A percentile compares a stretch with the other conserved stretches of the same genome.
phyloP scores from a whole-genome alignment of 2,113 vertebrate genomes.

The Phasianus colchicus region DNA sequence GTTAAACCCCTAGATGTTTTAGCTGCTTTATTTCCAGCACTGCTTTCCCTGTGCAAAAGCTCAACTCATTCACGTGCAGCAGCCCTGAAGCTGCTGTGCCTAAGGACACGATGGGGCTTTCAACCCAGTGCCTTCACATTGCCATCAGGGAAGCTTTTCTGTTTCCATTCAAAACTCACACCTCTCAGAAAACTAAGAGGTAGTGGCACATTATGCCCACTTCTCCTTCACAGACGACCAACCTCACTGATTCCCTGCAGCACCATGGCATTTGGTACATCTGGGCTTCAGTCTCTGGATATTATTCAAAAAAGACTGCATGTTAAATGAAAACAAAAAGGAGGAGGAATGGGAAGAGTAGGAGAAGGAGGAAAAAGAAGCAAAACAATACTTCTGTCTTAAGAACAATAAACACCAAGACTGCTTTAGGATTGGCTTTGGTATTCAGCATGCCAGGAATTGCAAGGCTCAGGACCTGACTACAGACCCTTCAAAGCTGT shows the following conservation, averaged over 20 bases:
- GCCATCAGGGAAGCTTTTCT: neutral
- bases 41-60: neutral
- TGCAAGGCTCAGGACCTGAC: neutral
- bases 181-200: neutral
- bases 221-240: neutral
- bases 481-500: neutral
- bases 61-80: neutral
- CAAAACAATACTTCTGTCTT: neutral
- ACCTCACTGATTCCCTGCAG: neutral
- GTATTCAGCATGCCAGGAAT: conserved; percentile 10
- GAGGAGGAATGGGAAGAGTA: neutral
- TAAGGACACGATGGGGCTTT: neutral
- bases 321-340: neutral
- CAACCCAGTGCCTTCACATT: neutral
- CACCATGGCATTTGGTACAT: neutral
- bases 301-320: neutral
- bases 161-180: neutral
- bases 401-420: neutral
- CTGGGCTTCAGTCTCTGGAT: neutral
- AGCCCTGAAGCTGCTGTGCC: neutral
- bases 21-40: neutral
- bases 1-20: neutral
- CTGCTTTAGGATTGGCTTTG: neutral
- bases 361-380: neutral
- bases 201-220: neutral